Evolutionary conservation across 2,888 invertebrate species (phyloP).

Genomic region (Drosophila suboccidentalis): DNA sequence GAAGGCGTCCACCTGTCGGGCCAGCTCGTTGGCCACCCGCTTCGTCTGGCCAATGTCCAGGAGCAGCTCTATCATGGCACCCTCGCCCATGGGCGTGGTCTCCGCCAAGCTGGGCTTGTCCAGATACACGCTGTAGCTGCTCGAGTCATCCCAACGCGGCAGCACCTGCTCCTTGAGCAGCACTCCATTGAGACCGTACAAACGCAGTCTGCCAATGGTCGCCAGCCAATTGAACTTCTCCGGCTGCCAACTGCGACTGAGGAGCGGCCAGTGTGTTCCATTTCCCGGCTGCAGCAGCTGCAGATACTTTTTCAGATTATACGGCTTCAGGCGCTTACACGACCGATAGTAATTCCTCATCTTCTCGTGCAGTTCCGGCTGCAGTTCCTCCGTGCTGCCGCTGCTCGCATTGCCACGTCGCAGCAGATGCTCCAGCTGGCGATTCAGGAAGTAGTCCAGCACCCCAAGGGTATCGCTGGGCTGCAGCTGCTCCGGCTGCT

Average conservation of each 20-base stretch:
- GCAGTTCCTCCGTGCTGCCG: conserved; percentile 40
- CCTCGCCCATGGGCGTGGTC: conserved; percentile 76
- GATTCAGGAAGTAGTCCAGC: conserved; percentile 78
- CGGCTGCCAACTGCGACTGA: conserved; percentile 75
- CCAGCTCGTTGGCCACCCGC: conserved; percentile 77
- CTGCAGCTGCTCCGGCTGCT: conserved; percentile 65
- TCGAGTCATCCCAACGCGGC: conserved; percentile 83
- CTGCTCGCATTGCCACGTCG: conserved; percentile 54
- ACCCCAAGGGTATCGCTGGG: conserved; percentile 79
- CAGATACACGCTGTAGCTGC: conserved; percentile 77
- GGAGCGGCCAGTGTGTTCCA: conserved; percentile 59
- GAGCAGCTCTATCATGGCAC: conserved; percentile 77
- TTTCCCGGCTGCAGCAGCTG: conserved; percentile 73
- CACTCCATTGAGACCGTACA: conserved; percentile 80
- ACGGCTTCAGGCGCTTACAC: conserved; percentile 82
- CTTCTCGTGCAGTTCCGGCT: conserved; percentile 55
- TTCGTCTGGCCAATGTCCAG: conserved; percentile 81
- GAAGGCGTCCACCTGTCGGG: conserved; percentile 75
- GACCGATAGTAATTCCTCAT: conserved; percentile 79
- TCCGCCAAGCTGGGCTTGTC: conserved; percentile 80
- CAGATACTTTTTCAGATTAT: conserved; percentile 81
- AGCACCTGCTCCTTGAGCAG: conserved; percentile 81
- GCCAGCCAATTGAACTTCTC: conserved; percentile 79
- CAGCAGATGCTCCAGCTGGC: conserved; percentile 75
- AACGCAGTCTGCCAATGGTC: conserved; percentile 77